phyloP scores from a whole-genome alignment of 2,888 invertebrate genomes.

The Tachina fera region DNA sequence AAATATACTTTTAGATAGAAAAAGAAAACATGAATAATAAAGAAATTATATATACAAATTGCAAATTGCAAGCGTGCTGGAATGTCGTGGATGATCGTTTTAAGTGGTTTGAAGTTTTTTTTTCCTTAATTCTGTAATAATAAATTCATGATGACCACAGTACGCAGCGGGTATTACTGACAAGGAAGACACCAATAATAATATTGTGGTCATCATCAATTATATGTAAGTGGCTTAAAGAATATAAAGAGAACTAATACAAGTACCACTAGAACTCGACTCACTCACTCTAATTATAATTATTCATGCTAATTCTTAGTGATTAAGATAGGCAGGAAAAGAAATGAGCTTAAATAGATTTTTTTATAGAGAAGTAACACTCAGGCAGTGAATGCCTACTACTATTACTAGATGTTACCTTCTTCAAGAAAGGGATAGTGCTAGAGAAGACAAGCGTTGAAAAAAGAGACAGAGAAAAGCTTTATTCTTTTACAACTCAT shows the following conservation, averaged over 20 bases:
- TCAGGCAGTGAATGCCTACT: no score
- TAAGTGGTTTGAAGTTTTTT: constrained; percentile 25
- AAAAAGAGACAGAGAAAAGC: no score
- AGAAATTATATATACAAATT: constrained; percentile 28
- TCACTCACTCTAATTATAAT: not conserved
- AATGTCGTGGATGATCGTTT: constrained; percentile 52
- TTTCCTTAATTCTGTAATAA: no score
- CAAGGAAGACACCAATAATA: no score
- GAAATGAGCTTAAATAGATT: no score
- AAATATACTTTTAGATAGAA: not conserved
- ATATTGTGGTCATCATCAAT: constrained; percentile 48
- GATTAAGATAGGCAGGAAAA: not conserved
- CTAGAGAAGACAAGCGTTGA: no score
- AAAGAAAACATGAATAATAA: not conserved
- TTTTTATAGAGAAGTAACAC: no score
- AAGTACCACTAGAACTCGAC: not conserved
- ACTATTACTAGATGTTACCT: no score
- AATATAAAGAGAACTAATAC: not conserved
- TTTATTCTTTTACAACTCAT: no score
- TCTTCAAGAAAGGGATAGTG: no score
- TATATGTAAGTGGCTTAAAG: constrained; percentile 18
- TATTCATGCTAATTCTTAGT: not conserved
- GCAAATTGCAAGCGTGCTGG: constrained; percentile 65
- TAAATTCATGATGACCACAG: no score
- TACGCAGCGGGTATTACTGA: no score